These are phyloP conservation scores for Muscicapa comitata DNA, from an alignment of 2,797 vertebrate genomes.

Conservation along the genomic window DNA sequence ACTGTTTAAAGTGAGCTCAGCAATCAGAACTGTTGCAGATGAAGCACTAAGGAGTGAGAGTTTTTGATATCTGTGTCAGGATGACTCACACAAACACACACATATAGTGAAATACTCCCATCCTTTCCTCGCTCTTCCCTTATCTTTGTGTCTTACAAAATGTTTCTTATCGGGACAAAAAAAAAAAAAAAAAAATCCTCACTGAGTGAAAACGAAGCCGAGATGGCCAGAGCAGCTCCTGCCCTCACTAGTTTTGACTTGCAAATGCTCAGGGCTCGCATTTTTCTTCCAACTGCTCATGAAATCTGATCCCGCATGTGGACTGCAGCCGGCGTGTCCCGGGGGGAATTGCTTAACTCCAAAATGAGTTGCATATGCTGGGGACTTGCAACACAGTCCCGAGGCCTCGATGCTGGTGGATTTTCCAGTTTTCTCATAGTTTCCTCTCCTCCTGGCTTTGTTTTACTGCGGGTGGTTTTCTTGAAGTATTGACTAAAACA, in stretches of 20 bases:
- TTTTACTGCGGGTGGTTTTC: slow-evolving; percentile 25
- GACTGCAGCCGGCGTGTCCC: slow-evolving; percentile 69
- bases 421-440: slow-evolving; percentile 75
- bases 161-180: background rate
- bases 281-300: slow-evolving; percentile 76
- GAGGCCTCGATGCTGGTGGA: slow-evolving; percentile 61
- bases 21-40: background rate
- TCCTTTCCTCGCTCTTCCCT: slow-evolving; percentile 13
- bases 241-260: slow-evolving; percentile 76
- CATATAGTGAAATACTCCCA: background rate
- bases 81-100: background rate
- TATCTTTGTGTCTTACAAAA: background rate
- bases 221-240: slow-evolving; percentile 53
- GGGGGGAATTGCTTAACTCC: slow-evolving; percentile 77
- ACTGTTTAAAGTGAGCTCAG: background rate
- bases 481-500: slow-evolving; percentile 21
- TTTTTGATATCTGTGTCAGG: background rate
- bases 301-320: slow-evolving; percentile 76
- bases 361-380: slow-evolving; percentile 80
- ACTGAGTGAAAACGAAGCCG: background rate
- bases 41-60: background rate
- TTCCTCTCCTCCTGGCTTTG: slow-evolving; percentile 70
- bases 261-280: slow-evolving; percentile 73
- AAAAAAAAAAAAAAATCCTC: slow-evolving; percentile 21
- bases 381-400: slow-evolving; percentile 66